Evolutionary conservation across 1,140 invertebrate species (phyloP).

Genomic region (Drosophila lowei): DNA sequence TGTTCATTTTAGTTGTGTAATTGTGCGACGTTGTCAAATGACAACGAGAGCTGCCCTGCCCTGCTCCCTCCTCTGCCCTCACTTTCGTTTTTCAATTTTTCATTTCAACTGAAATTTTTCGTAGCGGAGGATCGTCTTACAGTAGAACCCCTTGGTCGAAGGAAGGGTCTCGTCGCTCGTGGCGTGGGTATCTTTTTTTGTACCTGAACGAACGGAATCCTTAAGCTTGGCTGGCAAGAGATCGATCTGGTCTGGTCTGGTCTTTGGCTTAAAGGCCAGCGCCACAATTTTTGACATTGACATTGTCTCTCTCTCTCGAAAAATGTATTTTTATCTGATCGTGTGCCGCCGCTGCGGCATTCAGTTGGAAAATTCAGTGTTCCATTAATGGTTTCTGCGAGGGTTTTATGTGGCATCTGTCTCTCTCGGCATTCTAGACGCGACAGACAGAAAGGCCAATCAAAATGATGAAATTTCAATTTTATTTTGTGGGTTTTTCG

Average conservation of each 20-base stretch:
- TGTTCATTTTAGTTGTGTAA: slow-evolving; percentile 81
- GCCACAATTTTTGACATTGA: slow-evolving; percentile 76
- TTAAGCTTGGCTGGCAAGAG: no score
- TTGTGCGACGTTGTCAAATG: slow-evolving; percentile 66
- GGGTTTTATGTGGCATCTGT: slow-evolving; percentile 63
- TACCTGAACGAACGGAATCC: no score
- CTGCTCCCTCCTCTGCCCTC: slow-evolving; percentile 44
- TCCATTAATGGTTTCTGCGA: slow-evolving; percentile 63
- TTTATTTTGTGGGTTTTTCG: slow-evolving; percentile 24
- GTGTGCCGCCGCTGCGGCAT: slow-evolving; percentile 56
- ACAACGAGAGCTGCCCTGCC: slow-evolving; percentile 37
- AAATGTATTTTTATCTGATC: slow-evolving; percentile 69
- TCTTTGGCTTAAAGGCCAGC: slow-evolving; percentile 48
- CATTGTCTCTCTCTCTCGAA: slow-evolving; percentile 35
- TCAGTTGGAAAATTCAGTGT: slow-evolving; percentile 70
- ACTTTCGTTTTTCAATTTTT: slow-evolving; percentile 74
- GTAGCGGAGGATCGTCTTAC: slow-evolving; percentile 68
- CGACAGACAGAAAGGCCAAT: slow-evolving; percentile 43
- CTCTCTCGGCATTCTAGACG: slow-evolving; percentile 37
- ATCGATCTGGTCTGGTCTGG: no score
- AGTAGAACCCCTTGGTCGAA: slow-evolving; percentile 27
- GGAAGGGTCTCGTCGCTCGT: slow-evolving; percentile 22
- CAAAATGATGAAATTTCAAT: slow-evolving; percentile 76
- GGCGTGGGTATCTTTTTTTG: slow-evolving; percentile 41
- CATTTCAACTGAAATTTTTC: slow-evolving; percentile 54